A percentile compares a stretch with the other conserved stretches of the same genome.
Evolutionary conservation across 2,888 invertebrate genomes (phyloP).

Genomic region (Branchipolynoe longqiensis): DNA sequence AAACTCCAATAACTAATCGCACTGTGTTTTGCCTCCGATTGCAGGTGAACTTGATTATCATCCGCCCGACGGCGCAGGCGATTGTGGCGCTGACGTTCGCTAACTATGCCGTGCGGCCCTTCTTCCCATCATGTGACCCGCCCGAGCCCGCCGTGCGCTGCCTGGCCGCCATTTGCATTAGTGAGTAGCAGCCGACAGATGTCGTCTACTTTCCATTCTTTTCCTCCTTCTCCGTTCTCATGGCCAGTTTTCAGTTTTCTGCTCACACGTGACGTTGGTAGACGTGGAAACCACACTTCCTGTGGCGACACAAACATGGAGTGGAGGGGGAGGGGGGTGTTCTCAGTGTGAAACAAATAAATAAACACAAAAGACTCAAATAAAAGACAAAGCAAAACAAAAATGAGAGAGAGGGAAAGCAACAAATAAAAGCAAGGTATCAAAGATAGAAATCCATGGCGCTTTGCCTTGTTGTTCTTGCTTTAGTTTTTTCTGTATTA

Average conservation of each 20-base stretch:
- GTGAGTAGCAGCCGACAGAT: too few species aligned
- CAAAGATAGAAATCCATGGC: too few species aligned
- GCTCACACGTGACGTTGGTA: not conserved
- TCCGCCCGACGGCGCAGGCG: constrained; percentile 81
- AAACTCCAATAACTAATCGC: not conserved
- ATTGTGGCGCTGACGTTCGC: constrained; percentile 81
- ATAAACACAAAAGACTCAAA: too few species aligned
- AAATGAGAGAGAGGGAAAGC: too few species aligned
- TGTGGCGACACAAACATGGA: not conserved
- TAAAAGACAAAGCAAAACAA: too few species aligned
- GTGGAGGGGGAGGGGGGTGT: not conserved
- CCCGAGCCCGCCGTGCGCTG: constrained; percentile 76
- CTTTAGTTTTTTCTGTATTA: too few species aligned
- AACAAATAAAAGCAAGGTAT: too few species aligned
- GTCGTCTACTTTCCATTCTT: too few species aligned
- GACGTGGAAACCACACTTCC: not conserved
- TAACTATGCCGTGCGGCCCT: constrained; percentile 79
- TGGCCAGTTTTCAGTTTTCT: too few species aligned
- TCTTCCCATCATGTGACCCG: constrained; percentile 77
- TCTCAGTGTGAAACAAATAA: too few species aligned
- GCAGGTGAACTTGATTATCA: constrained; percentile 81
- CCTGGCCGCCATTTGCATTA: constrained; percentile 80
- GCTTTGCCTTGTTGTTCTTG: too few species aligned
- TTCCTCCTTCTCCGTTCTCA: too few species aligned
- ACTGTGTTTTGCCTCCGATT: constrained; percentile 47